Conservation (phyloP, 2,888 invertebrate genomes). For the Elegia similella region DNA sequence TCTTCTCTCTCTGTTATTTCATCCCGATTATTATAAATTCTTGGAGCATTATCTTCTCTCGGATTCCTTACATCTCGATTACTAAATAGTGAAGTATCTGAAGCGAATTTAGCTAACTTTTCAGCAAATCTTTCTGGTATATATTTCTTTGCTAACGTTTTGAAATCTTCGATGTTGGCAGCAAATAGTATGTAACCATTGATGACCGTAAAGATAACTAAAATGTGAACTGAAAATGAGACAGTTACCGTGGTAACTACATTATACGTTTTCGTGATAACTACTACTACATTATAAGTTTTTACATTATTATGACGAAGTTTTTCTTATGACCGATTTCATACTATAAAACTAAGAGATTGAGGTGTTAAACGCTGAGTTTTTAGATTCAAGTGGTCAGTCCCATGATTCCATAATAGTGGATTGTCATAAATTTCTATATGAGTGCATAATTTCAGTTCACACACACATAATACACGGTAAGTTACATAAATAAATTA, state of each 20-base stretch:
- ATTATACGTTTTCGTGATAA: neutral
- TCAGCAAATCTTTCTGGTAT: slow-evolving; percentile 38
- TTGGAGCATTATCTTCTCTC: neutral
- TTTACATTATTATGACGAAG: too few relatives aligned
- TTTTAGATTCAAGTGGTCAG: too few relatives aligned
- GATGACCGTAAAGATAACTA: neutral
- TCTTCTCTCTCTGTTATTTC: too few relatives aligned
- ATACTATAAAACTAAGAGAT: too few relatives aligned
- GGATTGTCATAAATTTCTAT: too few relatives aligned
- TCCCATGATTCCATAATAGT: too few relatives aligned
- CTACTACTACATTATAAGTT: neutral
- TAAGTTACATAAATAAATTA: too few relatives aligned
- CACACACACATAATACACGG: too few relatives aligned
- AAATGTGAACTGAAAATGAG: slow-evolving; percentile 21
- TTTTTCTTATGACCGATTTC: too few relatives aligned
- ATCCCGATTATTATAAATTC: too few relatives aligned
- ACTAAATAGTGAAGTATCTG: neutral
- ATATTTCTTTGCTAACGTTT: slow-evolving; percentile 41
- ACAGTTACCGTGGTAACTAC: neutral
- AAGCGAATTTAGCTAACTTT: slow-evolving; percentile 36
- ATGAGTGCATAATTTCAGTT: too few relatives aligned
- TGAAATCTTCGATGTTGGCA: slow-evolving; percentile 48
- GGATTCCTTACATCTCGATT: neutral
- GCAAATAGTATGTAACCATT: slow-evolving; percentile 39
- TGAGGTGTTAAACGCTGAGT: too few relatives aligned